A percentile compares a stretch with the other conserved stretches of the same genome.
phyloP scores from a whole-genome alignment of 64 coral and sea anemone genomes.

The Montipora efflorescens region DNA sequence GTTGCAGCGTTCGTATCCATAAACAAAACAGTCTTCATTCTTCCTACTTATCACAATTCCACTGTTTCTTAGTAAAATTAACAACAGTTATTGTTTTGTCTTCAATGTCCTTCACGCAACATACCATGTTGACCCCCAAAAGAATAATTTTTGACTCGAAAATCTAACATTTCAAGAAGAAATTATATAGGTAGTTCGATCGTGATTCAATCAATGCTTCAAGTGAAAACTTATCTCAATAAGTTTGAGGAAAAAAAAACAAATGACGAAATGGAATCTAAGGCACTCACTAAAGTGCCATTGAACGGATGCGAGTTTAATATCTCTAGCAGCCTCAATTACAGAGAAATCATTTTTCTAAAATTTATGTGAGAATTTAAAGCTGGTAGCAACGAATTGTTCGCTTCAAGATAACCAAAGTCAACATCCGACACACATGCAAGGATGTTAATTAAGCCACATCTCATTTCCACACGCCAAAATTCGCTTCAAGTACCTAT shows the following conservation, averaged over 20 bases:
- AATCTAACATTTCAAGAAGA: background rate
- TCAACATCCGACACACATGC: background rate
- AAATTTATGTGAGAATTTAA: conserved; percentile 3
- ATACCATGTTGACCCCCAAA: no score
- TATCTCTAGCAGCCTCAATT: background rate
- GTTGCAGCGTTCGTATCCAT: no score
- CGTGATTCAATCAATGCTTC: no score
- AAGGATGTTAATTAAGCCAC: conserved; percentile 1
- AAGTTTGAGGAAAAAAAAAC: background rate
- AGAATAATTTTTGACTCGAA: background rate
- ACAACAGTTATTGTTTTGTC: no score
- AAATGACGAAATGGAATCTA: background rate
- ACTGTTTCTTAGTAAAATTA: no score
- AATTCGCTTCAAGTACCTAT: background rate
- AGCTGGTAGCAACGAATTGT: background rate
- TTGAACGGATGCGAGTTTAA: background rate
- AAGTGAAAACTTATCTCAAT: background rate
- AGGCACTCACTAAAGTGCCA: background rate
- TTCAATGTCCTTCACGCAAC: no score
- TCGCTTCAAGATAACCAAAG: conserved; percentile 10
- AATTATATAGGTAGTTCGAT: no score
- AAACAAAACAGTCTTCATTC: no score
- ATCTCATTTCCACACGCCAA: conserved; percentile 2
- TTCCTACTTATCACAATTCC: no score
- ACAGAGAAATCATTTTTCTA: background rate